These are phyloP conservation scores for Erpornis zantholeuca DNA, from an alignment of 2,113 vertebrate species.

Conservation along the genomic window DNA sequence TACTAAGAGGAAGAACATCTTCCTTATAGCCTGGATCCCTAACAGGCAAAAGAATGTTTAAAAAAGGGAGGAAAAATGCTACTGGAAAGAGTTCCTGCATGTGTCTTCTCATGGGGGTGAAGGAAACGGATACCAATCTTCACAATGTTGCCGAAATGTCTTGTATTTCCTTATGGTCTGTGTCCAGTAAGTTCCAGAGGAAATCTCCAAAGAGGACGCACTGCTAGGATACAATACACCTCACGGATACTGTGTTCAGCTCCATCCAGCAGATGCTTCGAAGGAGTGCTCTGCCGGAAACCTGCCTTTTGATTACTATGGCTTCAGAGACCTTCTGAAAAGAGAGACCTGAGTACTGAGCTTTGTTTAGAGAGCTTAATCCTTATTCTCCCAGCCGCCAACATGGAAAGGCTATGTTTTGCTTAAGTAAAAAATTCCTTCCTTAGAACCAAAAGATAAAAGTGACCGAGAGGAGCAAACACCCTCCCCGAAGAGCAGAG, in stretches of 20 bases:
- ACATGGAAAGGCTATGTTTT: conserved; percentile 54
- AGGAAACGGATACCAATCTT: not conserved
- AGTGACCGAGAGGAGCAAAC: not conserved
- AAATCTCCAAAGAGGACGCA: not conserved
- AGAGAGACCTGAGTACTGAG: conserved; percentile 70
- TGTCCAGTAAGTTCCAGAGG: not conserved
- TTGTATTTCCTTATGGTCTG: not conserved
- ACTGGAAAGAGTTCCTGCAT: not conserved
- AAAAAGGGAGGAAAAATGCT: not conserved
- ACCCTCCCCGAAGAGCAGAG: not conserved
- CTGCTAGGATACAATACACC: not conserved
- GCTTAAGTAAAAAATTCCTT: conserved; percentile 58
- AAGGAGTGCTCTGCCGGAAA: conserved; percentile 37
- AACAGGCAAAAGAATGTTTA: not conserved
- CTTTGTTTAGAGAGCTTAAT: conserved; percentile 79
- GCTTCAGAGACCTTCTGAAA: conserved; percentile 38
- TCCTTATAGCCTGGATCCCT: not conserved
- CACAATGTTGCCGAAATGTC: not conserved
- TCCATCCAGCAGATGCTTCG: conserved; percentile 41
- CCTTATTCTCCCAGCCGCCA: conserved; percentile 77
- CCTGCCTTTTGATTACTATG: conserved; percentile 19
- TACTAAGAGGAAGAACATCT: not conserved
- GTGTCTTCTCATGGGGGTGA: not conserved
- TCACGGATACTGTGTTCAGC: not conserved
- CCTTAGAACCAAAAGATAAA: conserved; percentile 21